These are phyloP conservation scores for Psittacus erithacus DNA, from an alignment of 2,113 vertebrate genomes.

Conservation along the genomic window DNA sequence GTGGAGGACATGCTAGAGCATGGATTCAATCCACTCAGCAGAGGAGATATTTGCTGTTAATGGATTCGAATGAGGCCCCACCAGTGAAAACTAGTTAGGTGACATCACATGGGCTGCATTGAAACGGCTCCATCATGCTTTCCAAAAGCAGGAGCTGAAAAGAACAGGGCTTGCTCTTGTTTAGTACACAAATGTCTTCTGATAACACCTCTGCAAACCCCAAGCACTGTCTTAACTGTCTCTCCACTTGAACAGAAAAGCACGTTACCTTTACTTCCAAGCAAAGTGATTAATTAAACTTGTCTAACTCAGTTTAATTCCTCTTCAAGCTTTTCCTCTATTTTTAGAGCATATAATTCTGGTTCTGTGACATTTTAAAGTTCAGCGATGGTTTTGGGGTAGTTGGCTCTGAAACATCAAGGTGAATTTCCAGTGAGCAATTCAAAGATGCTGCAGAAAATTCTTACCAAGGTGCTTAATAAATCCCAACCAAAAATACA, in stretches of 20 bases:
- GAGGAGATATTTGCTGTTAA: not conserved
- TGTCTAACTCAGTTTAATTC: conserved; percentile 53
- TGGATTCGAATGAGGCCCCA: not conserved
- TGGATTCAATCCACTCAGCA: accelerated
- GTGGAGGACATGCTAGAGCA: not conserved
- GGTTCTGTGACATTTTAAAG: conserved; percentile 38
- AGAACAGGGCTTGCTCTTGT: not conserved
- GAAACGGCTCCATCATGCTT: not conserved
- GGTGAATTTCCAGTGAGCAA: conserved; percentile 39
- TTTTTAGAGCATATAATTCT: conserved; percentile 63
- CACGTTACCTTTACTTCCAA: not conserved
- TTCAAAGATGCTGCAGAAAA: not conserved
- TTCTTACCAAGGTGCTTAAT: not conserved
- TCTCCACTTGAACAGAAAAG: not conserved
- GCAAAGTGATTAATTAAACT: conserved; percentile 59
- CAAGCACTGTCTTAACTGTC: not conserved
- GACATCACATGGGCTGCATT: not conserved
- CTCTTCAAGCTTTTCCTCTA: conserved; percentile 44
- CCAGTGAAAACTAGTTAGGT: not conserved
- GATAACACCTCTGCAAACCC: not conserved
- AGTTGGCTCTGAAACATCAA: not conserved
- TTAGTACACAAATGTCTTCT: not conserved
- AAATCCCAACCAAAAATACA: not conserved
- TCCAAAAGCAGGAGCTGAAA: not conserved
- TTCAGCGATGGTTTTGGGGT: conserved; percentile 46